phyloP scores from a whole-genome alignment of 2,113 vertebrate genomes.

The Micronycteris hirsuta region DNA sequence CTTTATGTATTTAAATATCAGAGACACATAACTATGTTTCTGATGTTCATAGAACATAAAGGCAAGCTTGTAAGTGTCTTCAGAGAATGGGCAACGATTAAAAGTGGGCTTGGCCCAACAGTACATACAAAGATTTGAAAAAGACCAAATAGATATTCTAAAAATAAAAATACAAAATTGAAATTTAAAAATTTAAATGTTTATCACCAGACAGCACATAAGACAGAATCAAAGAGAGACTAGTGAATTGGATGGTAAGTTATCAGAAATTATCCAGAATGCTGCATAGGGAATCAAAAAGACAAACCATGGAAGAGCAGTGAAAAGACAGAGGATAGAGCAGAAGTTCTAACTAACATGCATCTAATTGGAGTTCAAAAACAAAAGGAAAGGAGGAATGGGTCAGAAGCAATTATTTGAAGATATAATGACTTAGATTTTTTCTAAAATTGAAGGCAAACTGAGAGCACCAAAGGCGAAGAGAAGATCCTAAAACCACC shows the following conservation, averaged over 20 bases:
- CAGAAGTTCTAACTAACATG: background rate
- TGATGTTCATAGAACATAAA: background rate
- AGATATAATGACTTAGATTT: background rate
- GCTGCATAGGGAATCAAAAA: background rate
- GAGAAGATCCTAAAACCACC: background rate
- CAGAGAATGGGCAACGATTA: background rate
- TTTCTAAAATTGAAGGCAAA: background rate
- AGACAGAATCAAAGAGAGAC: background rate
- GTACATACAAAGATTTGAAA: conserved; percentile 8
- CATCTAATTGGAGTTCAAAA: background rate
- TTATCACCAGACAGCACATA: background rate
- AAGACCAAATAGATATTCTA: background rate
- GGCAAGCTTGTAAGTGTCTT: background rate
- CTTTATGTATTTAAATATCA: conserved; percentile 1
- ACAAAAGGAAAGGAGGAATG: background rate
- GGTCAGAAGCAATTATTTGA: background rate
- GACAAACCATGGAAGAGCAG: background rate
- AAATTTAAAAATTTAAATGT: background rate
- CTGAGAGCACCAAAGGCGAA: background rate
- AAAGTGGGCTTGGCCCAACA: background rate
- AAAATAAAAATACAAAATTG: background rate
- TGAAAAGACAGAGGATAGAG: background rate
- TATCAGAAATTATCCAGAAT: background rate
- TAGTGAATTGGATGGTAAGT: background rate
- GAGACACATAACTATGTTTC: background rate